These are phyloP conservation scores for Taeniopygia guttata DNA, from an alignment of 2,797 vertebrate species.

Conservation along the genomic window DNA sequence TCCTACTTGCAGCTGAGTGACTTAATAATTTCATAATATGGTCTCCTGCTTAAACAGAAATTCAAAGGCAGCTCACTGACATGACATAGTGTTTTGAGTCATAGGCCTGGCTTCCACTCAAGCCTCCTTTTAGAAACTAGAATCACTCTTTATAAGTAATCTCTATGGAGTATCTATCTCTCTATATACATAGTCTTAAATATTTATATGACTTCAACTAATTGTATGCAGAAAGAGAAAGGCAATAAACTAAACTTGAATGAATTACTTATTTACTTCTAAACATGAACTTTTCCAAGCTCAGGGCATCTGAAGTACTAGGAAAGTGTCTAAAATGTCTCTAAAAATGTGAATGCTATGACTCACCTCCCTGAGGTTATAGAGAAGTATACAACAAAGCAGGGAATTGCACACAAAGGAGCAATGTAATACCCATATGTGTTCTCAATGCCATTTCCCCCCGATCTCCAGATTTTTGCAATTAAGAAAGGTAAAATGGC, in stretches of 20 bases:
- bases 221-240: background rate
- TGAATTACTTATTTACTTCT: background rate
- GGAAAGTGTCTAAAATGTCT: background rate
- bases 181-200: background rate
- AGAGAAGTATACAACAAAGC: background rate
- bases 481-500: background rate
- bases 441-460: background rate
- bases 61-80: background rate
- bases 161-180: background rate
- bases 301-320: background rate
- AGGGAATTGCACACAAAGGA: background rate
- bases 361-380: background rate
- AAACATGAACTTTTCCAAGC: background rate
- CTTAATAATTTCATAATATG: background rate
- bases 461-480: background rate
- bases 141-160: background rate
- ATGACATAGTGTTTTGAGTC: background rate
- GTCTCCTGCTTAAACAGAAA: background rate
- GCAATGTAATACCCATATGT: background rate
- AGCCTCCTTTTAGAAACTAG: background rate
- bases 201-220: background rate
- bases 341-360: background rate
- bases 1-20: background rate
- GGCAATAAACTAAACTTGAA: background rate
- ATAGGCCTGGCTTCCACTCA: background rate